Percentiles rank a stretch among this genome's conserved stretches.
These are phyloP conservation scores for Argyra leucocephala DNA, from an alignment of 2,888 invertebrate genomes.

Conservation along the genomic window DNA sequence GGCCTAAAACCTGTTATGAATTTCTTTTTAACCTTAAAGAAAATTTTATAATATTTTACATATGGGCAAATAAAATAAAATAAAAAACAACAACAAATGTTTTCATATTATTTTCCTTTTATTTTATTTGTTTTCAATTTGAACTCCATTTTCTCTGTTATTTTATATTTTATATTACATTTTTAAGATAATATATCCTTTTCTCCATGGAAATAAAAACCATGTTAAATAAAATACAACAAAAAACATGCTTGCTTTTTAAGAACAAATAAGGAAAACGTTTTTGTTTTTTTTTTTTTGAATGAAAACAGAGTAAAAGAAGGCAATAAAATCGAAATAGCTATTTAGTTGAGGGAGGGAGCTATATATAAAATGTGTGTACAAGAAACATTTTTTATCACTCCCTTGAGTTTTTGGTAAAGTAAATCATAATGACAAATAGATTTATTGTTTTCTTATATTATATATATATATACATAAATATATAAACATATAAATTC, in stretches of 20 bases:
- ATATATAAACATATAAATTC: neutral
- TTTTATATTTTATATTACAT: neutral
- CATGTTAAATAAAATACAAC: neutral
- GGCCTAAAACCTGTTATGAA: too few relatives aligned
- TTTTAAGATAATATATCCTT: neutral
- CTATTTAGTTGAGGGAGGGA: neutral
- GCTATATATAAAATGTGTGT: neutral
- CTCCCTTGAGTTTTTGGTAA: slow-evolving; percentile 1
- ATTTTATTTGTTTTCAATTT: too few relatives aligned
- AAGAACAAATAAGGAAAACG: neutral
- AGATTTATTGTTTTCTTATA: slow-evolving; percentile 6
- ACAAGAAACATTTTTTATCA: neutral
- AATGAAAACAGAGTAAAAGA: neutral
- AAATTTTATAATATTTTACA: too few relatives aligned
- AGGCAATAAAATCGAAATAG: neutral
- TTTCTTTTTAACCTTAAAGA: too few relatives aligned
- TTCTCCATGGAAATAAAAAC: neutral
- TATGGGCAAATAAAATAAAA: too few relatives aligned
- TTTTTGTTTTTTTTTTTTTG: neutral
- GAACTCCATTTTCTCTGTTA: too few relatives aligned
- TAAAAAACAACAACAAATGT: too few relatives aligned
- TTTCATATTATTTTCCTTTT: too few relatives aligned
- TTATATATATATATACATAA: neutral
- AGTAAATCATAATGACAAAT: slow-evolving; percentile 6
- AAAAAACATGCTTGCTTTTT: neutral